phyloP scores from a whole-genome alignment of 2,888 invertebrate genomes.

The Hyles lineata region DNA sequence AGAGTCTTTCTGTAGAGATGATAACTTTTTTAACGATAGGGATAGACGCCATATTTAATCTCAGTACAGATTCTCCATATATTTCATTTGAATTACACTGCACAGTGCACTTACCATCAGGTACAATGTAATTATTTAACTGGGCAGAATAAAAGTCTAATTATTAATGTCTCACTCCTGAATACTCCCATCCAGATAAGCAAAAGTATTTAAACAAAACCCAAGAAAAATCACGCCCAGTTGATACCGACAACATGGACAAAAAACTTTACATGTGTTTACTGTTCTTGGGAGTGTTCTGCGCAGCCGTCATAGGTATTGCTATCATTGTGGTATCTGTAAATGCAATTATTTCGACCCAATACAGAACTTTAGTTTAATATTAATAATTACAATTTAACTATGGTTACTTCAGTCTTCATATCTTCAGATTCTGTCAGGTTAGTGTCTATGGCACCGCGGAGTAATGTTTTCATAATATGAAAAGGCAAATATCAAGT shows the following conservation, averaged over 20 bases:
- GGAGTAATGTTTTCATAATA: neutral
- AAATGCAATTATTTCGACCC: neutral
- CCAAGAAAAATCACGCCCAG: neutral
- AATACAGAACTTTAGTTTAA: neutral
- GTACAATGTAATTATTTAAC: too few relatives aligned
- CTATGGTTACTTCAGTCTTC: neutral
- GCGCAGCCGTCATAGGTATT: neutral
- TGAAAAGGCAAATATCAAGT: too few relatives aligned
- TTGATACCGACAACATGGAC: neutral
- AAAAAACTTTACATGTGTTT: neutral
- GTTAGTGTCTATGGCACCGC: neutral
- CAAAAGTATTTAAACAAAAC: slow-evolving; percentile 5
- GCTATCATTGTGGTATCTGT: neutral
- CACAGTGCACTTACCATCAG: too few relatives aligned
- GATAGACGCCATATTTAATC: too few relatives aligned
- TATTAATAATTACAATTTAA: neutral
- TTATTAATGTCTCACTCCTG: neutral
- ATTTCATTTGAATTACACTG: too few relatives aligned
- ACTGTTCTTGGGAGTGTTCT: neutral
- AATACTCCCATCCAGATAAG: neutral
- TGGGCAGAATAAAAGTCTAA: neutral
- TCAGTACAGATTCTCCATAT: too few relatives aligned
- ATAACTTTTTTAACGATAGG: too few relatives aligned
- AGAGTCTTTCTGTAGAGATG: too few relatives aligned
- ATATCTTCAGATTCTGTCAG: neutral